Conservation (phyloP, 2,113 vertebrate species). For the Ranitomeya imitator region DNA sequence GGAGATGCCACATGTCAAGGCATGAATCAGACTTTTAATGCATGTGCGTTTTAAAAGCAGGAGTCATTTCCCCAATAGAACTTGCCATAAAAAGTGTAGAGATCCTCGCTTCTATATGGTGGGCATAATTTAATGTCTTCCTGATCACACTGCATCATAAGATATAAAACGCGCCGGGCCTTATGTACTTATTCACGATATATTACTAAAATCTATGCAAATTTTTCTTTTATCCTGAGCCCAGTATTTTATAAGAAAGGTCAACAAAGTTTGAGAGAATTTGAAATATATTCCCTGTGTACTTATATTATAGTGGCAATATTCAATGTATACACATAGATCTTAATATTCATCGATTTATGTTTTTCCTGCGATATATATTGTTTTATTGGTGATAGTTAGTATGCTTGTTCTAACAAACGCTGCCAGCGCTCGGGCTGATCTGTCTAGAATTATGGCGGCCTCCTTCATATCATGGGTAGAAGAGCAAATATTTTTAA, state of each 20-base stretch:
- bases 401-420: constrained; percentile 34
- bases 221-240: constrained; percentile 74
- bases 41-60: constrained; percentile 77
- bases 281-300: constrained; percentile 72
- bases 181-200: constrained; percentile 77
- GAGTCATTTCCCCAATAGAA: constrained; percentile 80
- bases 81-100: constrained; percentile 74
- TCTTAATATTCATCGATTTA: constrained; percentile 76
- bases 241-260: constrained; percentile 77
- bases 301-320: constrained; percentile 68
- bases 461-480: constrained; percentile 57
- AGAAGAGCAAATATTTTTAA: constrained; percentile 49
- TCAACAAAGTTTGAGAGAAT: constrained; percentile 82
- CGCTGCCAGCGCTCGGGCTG: background rate
- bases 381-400: constrained; percentile 62
- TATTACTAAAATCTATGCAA: constrained; percentile 81
- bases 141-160: constrained; percentile 80
- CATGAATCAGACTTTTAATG: constrained; percentile 83
- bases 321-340: constrained; percentile 71
- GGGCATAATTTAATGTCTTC: constrained; percentile 82
- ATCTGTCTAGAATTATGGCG: constrained; percentile 61
- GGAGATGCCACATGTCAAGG: constrained; percentile 80
- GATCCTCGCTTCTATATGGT: constrained; percentile 79
- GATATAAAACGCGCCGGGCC: constrained; percentile 77
- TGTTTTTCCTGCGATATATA: constrained; percentile 64